These are phyloP conservation scores for Fragum fragum DNA, from an alignment of 2,888 invertebrate genomes.

Conservation along the genomic window DNA sequence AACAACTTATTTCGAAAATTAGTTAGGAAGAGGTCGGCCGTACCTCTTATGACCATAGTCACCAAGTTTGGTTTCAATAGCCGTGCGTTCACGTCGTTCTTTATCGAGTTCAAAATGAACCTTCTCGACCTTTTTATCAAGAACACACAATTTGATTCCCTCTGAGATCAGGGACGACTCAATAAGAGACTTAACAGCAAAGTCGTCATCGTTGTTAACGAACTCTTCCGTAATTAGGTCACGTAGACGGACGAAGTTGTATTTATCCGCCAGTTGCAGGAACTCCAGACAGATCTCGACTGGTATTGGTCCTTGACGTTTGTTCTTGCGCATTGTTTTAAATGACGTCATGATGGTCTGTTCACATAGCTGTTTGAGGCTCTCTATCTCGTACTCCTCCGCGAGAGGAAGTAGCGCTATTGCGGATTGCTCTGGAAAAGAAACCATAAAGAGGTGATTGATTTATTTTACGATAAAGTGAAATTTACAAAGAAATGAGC, in stretches of 20 bases:
- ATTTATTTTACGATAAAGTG: too few species aligned
- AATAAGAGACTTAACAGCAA: constrained; percentile 43
- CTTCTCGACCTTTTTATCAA: constrained; percentile 65
- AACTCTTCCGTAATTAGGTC: constrained; percentile 61
- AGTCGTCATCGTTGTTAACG: constrained; percentile 58
- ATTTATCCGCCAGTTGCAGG: constrained; percentile 64
- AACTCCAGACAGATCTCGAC: constrained; percentile 61
- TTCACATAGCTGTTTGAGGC: constrained; percentile 61
- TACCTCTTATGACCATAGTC: constrained; percentile 59
- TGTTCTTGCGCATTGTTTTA: constrained; percentile 46
- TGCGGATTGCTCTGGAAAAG: constrained; percentile 60
- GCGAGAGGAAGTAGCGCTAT: constrained; percentile 65
- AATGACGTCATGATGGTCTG: constrained; percentile 60
- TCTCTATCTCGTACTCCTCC: constrained; percentile 61
- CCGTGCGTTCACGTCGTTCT: constrained; percentile 61
- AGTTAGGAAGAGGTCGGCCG: constrained; percentile 46
- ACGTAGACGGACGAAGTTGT: constrained; percentile 50
- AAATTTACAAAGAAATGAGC: too few species aligned
- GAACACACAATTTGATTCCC: constrained; percentile 59
- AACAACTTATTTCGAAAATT: too few species aligned
- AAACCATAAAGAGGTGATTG: too few species aligned
- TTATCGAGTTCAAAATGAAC: constrained; percentile 66
- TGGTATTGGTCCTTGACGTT: constrained; percentile 51
- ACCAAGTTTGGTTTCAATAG: constrained; percentile 63
- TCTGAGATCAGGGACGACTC: constrained; percentile 59